A percentile compares a stretch with the other conserved stretches of the same genome.
phyloP scores from a whole-genome alignment of 2,888 invertebrate species.

The Apeira syringaria region DNA sequence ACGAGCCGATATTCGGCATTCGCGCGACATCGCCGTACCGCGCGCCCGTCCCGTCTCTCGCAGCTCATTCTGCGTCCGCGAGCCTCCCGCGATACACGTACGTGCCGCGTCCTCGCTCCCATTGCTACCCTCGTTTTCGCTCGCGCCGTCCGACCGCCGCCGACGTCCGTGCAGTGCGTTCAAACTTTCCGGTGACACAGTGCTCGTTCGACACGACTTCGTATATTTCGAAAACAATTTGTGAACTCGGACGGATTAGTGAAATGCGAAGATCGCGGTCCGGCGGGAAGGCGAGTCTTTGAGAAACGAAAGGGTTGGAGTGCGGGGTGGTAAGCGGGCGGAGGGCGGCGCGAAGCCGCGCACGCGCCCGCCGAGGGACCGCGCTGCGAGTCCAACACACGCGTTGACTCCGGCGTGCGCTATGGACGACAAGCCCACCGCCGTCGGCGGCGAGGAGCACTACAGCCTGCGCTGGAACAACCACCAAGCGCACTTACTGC shows the following conservation, averaged over 20 bases:
- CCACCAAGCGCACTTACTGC: constrained; percentile 94
- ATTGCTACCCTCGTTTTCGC: constrained; percentile 43
- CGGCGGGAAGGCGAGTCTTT: constrained; percentile 64
- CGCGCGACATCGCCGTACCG: constrained; percentile 66
- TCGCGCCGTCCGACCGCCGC: constrained; percentile 39
- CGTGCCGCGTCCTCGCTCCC: constrained; percentile 45
- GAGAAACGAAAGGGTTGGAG: constrained; percentile 75
- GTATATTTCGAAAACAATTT: constrained; percentile 14
- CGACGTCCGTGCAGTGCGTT: constrained; percentile 54
- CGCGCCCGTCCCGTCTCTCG: constrained; percentile 47
- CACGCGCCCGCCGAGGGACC: constrained; percentile 58
- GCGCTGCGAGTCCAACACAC: constrained; percentile 54
- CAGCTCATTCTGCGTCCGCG: constrained; percentile 60
- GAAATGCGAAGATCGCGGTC: constrained; percentile 64
- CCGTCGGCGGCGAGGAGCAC: constrained; percentile 86
- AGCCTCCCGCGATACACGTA: constrained; percentile 65
- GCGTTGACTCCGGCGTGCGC: constrained; percentile 64
- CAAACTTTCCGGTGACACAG: constrained; percentile 53
- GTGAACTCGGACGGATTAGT: constrained; percentile 41
- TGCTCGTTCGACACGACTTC: constrained; percentile 39
- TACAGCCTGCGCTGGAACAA: constrained; percentile 97
- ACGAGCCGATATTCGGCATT: constrained; percentile 59
- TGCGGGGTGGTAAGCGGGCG: constrained; percentile 65
- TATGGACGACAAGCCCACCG: constrained; percentile 77
- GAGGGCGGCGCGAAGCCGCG: constrained; percentile 72